These are phyloP conservation scores for Andrena flavipes DNA, from an alignment of 2,888 invertebrate genomes.

Conservation along the genomic window DNA sequence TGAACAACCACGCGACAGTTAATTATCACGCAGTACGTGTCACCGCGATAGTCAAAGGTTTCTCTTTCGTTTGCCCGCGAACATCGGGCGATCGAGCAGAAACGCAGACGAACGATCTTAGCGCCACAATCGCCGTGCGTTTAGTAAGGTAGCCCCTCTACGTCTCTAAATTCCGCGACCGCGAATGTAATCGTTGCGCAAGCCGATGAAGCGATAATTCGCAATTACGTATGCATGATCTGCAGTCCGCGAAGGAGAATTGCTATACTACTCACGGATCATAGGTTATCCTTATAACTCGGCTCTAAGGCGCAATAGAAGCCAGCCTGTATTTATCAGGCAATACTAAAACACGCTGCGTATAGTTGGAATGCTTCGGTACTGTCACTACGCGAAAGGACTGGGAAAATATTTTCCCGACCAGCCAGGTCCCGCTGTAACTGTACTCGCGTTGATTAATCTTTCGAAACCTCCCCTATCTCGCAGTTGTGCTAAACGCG, in stretches of 20 bases:
- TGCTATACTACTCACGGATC: conserved; percentile 68
- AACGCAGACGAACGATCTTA: neutral
- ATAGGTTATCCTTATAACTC: conserved; percentile 71
- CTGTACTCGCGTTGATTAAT: conserved; percentile 2
- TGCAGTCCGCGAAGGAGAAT: conserved; percentile 60
- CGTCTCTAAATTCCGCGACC: conserved; percentile 34
- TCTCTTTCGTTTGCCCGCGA: neutral
- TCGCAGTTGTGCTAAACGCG: neutral
- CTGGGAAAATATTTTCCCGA: conserved; percentile 24
- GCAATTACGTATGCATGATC: conserved; percentile 77
- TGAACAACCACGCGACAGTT: neutral
- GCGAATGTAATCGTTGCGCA: conserved; percentile 65
- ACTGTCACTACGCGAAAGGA: conserved; percentile 9
- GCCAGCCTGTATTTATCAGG: conserved; percentile 48
- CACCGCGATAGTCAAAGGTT: conserved; percentile 4
- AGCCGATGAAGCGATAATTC: conserved; percentile 73
- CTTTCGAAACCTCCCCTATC: conserved; percentile 15
- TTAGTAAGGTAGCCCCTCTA: conserved; percentile 8
- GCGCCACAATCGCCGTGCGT: neutral
- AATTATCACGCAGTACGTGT: conserved; percentile 17
- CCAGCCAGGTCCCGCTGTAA: neutral
- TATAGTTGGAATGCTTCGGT: conserved; percentile 23
- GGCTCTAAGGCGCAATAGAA: conserved; percentile 61
- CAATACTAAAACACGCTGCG: conserved; percentile 46
- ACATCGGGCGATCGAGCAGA: neutral